Base-by-base conservation (phyloP, 1,140 invertebrate genomes). In the Pentalonia nigronervosa region DNA sequence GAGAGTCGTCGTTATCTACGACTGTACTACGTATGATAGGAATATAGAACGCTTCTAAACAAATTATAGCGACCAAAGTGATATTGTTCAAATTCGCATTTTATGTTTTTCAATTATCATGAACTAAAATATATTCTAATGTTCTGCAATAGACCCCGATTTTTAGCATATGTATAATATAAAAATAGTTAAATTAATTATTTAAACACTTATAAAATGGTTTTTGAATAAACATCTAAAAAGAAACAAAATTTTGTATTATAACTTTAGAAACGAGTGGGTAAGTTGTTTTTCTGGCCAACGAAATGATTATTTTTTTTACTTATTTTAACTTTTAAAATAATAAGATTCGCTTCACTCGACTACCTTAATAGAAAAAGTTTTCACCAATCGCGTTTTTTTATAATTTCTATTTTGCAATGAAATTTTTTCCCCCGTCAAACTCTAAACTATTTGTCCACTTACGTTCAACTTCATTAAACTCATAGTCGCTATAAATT, bases 291-390 rank as follows among this genome's bases (percentile, higher is more conserved):
- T 84, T 84, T 45, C 36, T 36, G 76, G 76, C 76, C 30, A 36
- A 81, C 76, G 34, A 84, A 84, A 84, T 41, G 36, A 84, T 25
- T 36, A 41, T 45, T 84, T 84, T 41, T 36, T 23, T 84, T 34
- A 34, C 14, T 81, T 81, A 81, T 81, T 81, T 36, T 36, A 84
- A 84, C 81, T 76, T 84, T 84, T 41, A 84, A 84, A 84, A 84
- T 84, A 41, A 84, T 84, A 81, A 81, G 76, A 81, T 81, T 81
- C 76, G 76, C 76, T 34, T 81, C 76, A 36, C 7, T 36, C 20
- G 17, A 81, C 34, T 81, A 36, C 76, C 21, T 81, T 81, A 36
- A 81, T 81, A 81, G 76, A 81, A 81, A 81, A 81, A 81, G 76
- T 81, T 81, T 81, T 81, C 21, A 81, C 34, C 34, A 34, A 36